Conservation (phyloP, 2,797 vertebrate genomes). For the Brachyalestes nurse region DNA sequence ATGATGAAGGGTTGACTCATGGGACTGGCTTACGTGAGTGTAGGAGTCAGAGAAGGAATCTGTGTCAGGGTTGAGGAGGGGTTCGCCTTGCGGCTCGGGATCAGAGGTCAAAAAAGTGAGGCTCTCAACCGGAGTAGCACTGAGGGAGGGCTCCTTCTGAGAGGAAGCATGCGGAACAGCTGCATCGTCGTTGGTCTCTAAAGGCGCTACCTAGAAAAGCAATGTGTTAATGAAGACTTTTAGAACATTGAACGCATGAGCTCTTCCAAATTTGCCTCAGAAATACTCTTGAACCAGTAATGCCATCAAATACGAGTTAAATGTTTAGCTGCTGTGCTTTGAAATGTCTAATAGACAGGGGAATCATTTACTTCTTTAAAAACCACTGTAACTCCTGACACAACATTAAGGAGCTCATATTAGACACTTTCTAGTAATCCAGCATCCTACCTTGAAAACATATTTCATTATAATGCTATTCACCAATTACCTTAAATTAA, state of each 20-base stretch:
- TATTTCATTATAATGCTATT: no score
- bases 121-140: conserved; percentile 36
- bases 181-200: conserved; percentile 54
- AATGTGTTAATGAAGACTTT: not conserved
- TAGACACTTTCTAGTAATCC: no score
- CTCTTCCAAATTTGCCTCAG: not conserved
- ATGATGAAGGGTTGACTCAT: conserved; percentile 52
- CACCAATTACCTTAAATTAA: no score
- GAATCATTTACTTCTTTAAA: not conserved
- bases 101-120: conserved; percentile 40
- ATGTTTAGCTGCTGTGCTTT: not conserved
- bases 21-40: conserved; percentile 67
- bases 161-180: conserved; percentile 28
- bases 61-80: conserved; percentile 51
- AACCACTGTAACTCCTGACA: not conserved
- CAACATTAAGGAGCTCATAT: no score
- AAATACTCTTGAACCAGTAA: not conserved
- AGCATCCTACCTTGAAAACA: no score
- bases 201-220: conserved; percentile 60
- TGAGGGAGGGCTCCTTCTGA: conserved; percentile 32
- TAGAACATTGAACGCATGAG: not conserved
- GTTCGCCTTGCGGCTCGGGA: conserved; percentile 41
- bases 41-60: conserved; percentile 77
- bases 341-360: no score
- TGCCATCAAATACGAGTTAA: not conserved